Evolutionary conservation across 2,888 invertebrate species (phyloP), one percentile per base, ranked within the genome.

Genomic region (Magallana nippona): DNA sequence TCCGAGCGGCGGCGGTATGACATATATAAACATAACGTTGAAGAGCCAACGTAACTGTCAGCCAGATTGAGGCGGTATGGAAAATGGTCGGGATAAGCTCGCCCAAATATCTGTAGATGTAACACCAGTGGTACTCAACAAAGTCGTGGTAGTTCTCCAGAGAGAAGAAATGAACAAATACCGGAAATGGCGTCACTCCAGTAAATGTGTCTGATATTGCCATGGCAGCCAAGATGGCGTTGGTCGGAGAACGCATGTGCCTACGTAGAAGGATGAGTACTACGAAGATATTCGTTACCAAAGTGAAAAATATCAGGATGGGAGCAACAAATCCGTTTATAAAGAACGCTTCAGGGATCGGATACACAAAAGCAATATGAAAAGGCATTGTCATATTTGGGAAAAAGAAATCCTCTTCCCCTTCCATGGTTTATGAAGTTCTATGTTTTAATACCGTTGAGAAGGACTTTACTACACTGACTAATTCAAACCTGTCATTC

Each of bases 21-120:
- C 98, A 98, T 1, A 98, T 98, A 94, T 98, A 98, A 91, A 98
- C 97, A 95, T 98, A 98, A 89, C 98, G 95, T 95, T 98, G 98
- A 22, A 97, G 97, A 0, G 98, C 98, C 86, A 98, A 95, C 0
- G 97, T 97, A 88, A 98, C 95, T 0, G 98, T 98, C 90, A 98
- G 95, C 98, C 98, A 98, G 87, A 98, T 98, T 89, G 98, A 97
- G 5, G 98, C 97, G 5, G 98, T 98, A 95, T 98, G 98, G 94
- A 98, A 98, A 95, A 94, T 92, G 13, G 93, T 94, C 2, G 94
- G 94, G 62, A 94, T 90, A 58, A 91, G 86, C 78, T 92, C 90
- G 13, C 89, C 88, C 19, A 93, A 87, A 62, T 90, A 85, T 44
- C 89, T 88, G 96, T 96, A 97, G 0, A 96, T 96, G 92, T 97